Conservation (phyloP, 2,797 vertebrate species). For the Melanotaenia maccullochi region DNA sequence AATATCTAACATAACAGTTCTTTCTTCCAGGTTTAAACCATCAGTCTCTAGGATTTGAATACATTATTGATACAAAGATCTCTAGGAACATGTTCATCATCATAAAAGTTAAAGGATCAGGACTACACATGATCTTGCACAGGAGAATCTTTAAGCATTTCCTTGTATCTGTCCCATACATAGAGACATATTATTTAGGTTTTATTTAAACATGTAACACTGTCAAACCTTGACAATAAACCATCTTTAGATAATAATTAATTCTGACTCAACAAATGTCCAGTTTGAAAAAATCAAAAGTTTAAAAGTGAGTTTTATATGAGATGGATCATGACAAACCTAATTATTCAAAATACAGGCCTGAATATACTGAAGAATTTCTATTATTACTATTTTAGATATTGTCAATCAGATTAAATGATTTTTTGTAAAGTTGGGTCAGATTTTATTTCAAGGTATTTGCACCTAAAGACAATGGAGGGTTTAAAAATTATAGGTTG, state of each 20-base stretch:
- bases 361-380: neutral
- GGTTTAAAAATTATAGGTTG: too few species aligned
- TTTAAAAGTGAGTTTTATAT: neutral
- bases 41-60: slow-evolving; percentile 39
- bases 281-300: too few species aligned
- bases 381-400: too few species aligned
- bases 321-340: neutral
- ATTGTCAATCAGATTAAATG: too few species aligned
- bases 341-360: neutral
- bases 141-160: slow-evolving; percentile 29
- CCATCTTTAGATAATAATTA: neutral
- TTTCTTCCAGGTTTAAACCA: slow-evolving; percentile 18
- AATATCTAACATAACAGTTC: slow-evolving; percentile 23
- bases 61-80: slow-evolving; percentile 46
- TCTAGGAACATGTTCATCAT: slow-evolving; percentile 47
- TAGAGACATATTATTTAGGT: slow-evolving; percentile 10
- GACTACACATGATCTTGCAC: slow-evolving; percentile 51
- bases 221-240: slow-evolving; percentile 6
- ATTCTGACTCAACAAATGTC: neutral
- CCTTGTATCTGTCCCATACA: neutral
- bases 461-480: too few species aligned
- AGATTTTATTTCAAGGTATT: too few species aligned
- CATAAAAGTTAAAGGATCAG: slow-evolving; percentile 49
- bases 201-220: slow-evolving; percentile 6
- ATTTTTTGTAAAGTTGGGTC: too few species aligned